Evolutionary conservation across 2,888 invertebrate species (phyloP).

Genomic region (Yponomeuta malinellus): DNA sequence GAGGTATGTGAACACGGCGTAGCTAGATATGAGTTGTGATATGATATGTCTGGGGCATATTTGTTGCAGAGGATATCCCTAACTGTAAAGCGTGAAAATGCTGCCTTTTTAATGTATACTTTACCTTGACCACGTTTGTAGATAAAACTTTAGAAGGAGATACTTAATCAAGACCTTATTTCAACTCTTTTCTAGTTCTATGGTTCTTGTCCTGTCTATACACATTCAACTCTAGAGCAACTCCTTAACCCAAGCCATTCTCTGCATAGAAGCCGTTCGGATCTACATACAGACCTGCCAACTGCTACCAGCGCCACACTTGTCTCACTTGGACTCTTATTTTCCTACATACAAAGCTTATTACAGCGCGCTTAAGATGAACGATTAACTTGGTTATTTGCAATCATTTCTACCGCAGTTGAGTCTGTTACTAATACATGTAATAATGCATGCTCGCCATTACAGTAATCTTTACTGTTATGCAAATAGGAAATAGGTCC

Average conservation of each 20-base stretch:
- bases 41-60: no score
- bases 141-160: no score
- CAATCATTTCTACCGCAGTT: constrained; percentile 1
- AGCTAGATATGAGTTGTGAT: no score
- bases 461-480: constrained; percentile 3
- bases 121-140: no score
- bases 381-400: not conserved
- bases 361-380: not conserved
- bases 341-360: not conserved
- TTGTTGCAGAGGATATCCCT: no score
- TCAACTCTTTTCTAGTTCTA: not conserved
- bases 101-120: no score
- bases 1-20: no score
- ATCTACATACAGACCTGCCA: constrained; percentile 13
- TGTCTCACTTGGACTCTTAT: not conserved
- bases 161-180: not conserved
- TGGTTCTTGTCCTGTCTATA: not conserved
- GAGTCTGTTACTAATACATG: constrained; percentile 1
- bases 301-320: not conserved
- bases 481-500: constrained; percentile 1
- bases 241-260: constrained; percentile 13
- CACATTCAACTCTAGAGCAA: constrained; percentile 1
- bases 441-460: constrained; percentile 3
- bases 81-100: no score
- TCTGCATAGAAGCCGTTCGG: constrained; percentile 14